These are phyloP conservation scores for Caerostris darwini DNA, from an alignment of 1,140 invertebrate species.

Conservation along the genomic window DNA sequence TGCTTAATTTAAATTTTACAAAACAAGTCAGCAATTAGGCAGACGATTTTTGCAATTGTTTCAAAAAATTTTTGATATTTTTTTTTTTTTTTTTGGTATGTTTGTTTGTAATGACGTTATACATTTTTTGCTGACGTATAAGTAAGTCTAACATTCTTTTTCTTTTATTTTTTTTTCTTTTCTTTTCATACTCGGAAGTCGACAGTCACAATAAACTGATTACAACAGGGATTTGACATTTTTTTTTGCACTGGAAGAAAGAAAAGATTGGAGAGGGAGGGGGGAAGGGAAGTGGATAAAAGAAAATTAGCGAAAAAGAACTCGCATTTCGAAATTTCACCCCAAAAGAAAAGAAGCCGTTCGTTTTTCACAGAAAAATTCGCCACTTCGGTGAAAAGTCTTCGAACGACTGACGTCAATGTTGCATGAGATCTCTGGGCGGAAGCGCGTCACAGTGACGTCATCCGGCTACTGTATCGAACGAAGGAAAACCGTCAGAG, in stretches of 20 bases:
- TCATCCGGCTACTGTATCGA: slow-evolving; percentile 61
- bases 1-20: too few relatives aligned
- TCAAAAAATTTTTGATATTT: too few relatives aligned
- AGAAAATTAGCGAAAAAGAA: background rate
- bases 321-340: slow-evolving; percentile 32
- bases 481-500: slow-evolving; percentile 21
- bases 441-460: slow-evolving; percentile 68
- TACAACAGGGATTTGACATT: background rate
- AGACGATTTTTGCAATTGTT: too few relatives aligned
- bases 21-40: too few relatives aligned
- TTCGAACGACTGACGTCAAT: slow-evolving; percentile 63
- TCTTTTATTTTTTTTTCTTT: background rate
- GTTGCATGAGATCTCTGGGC: slow-evolving; percentile 49
- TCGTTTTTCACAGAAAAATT: slow-evolving; percentile 51
- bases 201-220: background rate
- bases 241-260: background rate
- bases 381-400: slow-evolving; percentile 43
- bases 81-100: too few relatives aligned
- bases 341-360: background rate
- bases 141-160: too few relatives aligned
- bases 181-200: background rate
- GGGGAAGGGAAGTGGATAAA: background rate
- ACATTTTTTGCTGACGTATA: too few relatives aligned
- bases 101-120: too few relatives aligned
- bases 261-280: background rate